These are phyloP conservation scores for Pollenia amentaria DNA, from an alignment of 2,888 invertebrate genomes.

Conservation along the genomic window DNA sequence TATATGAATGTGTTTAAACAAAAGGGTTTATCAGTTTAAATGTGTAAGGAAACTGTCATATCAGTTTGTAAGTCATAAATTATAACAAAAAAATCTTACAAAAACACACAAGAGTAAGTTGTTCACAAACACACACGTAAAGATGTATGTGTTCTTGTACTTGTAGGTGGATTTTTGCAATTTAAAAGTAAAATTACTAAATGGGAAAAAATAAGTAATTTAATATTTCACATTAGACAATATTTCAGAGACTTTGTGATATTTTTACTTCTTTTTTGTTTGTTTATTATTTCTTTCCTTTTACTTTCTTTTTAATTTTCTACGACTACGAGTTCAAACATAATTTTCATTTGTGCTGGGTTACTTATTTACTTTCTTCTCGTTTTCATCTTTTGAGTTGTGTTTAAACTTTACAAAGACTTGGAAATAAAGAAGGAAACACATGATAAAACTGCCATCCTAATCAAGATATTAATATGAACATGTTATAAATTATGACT, in stretches of 20 bases:
- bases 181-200: conserved; percentile 18
- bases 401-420: conserved; percentile 2
- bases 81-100: conserved; percentile 59
- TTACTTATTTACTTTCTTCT: conserved; percentile 21
- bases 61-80: conserved; percentile 76
- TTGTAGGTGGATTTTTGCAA: not conserved
- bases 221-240: conserved; percentile 34
- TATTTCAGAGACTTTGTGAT: conserved; percentile 31
- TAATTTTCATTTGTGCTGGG: conserved; percentile 31
- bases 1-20: conserved; percentile 17
- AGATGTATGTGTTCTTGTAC: not conserved
- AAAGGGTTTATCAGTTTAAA: conserved; percentile 60
- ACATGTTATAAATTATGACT: conserved; percentile 55
- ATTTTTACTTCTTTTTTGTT: not conserved
- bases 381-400: not conserved
- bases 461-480: conserved; percentile 60
- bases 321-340: not conserved
- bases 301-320: not conserved
- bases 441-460: conserved; percentile 48
- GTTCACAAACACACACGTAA: not conserved
- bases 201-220: conserved; percentile 18
- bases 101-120: conserved; percentile 14
- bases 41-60: conserved; percentile 73
- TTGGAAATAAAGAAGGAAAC: not conserved
- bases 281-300: not conserved